These are phyloP conservation scores for Xestia ashworthii DNA, from an alignment of 2,888 invertebrate genomes.

Conservation along the genomic window DNA sequence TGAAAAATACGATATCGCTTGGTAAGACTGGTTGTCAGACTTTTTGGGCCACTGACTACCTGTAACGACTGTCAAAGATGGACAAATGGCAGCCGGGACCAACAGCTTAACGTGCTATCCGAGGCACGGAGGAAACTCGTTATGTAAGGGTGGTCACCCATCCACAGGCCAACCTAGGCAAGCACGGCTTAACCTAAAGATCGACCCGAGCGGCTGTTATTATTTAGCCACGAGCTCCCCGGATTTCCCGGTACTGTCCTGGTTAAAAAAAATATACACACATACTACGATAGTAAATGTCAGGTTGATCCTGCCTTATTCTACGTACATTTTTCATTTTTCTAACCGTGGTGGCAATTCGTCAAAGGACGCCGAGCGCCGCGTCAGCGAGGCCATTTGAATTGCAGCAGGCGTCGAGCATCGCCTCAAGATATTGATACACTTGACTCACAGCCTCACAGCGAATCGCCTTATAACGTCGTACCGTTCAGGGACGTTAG, in stretches of 20 bases:
- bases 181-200: too few relatives aligned
- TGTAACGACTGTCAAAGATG: too few relatives aligned
- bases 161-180: too few relatives aligned
- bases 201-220: too few relatives aligned
- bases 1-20: too few relatives aligned
- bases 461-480: background rate
- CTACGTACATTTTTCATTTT: background rate
- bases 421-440: conserved; percentile 22
- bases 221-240: too few relatives aligned
- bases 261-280: background rate
- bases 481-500: background rate
- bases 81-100: too few relatives aligned
- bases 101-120: too few relatives aligned
- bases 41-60: too few relatives aligned
- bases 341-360: conserved; percentile 18
- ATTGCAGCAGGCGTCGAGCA: conserved; percentile 48
- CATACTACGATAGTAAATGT: background rate
- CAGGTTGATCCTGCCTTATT: background rate
- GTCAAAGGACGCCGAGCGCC: conserved; percentile 51
- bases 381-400: conserved; percentile 55
- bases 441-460: background rate
- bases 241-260: background rate
- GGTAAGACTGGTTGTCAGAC: too few relatives aligned
- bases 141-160: too few relatives aligned
- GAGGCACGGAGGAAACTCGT: too few relatives aligned